Conservation (phyloP, 2,888 invertebrate species). For the Clostera curtula region DNA sequence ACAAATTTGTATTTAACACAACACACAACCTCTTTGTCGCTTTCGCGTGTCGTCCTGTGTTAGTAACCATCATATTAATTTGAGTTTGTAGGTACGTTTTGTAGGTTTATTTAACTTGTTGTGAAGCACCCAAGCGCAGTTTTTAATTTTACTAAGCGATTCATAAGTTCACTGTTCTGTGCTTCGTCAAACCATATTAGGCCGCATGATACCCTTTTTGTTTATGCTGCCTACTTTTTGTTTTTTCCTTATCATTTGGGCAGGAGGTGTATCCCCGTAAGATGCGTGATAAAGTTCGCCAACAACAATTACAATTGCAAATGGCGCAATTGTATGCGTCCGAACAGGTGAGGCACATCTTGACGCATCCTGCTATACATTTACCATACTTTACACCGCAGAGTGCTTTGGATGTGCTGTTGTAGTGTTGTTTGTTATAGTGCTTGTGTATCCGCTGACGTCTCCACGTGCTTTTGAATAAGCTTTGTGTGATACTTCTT, state of each 20-base stretch:
- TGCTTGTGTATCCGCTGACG: conserved; percentile 53
- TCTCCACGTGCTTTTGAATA: conserved; percentile 44
- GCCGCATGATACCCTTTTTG: conserved; percentile 69
- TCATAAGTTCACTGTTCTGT: conserved; percentile 31
- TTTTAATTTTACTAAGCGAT: conserved; percentile 35
- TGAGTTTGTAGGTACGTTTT: conserved; percentile 34
- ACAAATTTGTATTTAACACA: conserved; percentile 44
- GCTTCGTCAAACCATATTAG: conserved; percentile 52
- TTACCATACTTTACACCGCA: conserved; percentile 41
- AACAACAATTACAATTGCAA: conserved; percentile 78
- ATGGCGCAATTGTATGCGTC: conserved; percentile 74
- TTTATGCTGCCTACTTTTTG: conserved; percentile 73
- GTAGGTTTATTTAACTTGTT: conserved; percentile 39
- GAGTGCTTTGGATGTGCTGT: conserved; percentile 73
- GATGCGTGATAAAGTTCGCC: conserved; percentile 86
- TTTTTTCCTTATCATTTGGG: conserved; percentile 76
- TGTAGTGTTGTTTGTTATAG: conserved; percentile 49
- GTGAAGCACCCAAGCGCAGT: conserved; percentile 35
- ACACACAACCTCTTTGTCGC: conserved; percentile 36
- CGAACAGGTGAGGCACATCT: conserved; percentile 69
- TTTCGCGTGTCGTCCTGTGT: conserved; percentile 58
- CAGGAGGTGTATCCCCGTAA: conserved; percentile 88
- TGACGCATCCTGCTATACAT: conserved; percentile 66
- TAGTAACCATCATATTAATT: conserved; percentile 50
- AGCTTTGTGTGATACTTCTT: conserved; percentile 27